phyloP scores from a whole-genome alignment of 2,797 vertebrate genomes.

The Menidia menidia region DNA sequence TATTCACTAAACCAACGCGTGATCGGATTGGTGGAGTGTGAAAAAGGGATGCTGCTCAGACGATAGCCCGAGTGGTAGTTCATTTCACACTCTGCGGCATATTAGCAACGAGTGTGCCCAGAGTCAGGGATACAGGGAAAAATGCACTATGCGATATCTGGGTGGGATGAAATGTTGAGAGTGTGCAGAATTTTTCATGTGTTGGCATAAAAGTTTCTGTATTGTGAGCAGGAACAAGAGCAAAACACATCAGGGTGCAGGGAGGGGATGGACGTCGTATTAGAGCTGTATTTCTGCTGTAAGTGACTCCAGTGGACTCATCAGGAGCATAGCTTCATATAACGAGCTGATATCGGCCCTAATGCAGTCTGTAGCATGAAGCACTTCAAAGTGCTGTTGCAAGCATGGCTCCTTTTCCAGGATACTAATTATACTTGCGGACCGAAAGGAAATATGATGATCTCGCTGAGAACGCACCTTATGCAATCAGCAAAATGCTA shows the following conservation, averaged over 20 bases:
- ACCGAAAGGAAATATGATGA: conserved; percentile 34
- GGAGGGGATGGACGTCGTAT: conserved; percentile 18
- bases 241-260: conserved; percentile 6
- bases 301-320: conserved; percentile 29
- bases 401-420: conserved; percentile 27
- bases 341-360: conserved; percentile 57
- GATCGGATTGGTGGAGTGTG: conserved; percentile 30
- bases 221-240: conserved; percentile 15
- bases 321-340: conserved; percentile 26
- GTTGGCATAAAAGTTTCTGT: conserved; percentile 36
- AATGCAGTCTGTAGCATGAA: conserved; percentile 37
- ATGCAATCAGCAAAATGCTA: conserved; percentile 53
- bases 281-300: conserved; percentile 39
- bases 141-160: conserved; percentile 20
- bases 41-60: conserved; percentile 43
- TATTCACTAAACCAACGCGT: conserved; percentile 6
- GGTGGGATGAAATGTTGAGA: not conserved
- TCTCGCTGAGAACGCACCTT: conserved; percentile 23
- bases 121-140: conserved; percentile 48
- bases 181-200: conserved; percentile 1
- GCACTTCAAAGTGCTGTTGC: conserved; percentile 41
- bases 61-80: conserved; percentile 29
- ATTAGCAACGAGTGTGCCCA: conserved; percentile 35
- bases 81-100: conserved; percentile 55
- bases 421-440: conserved; percentile 41